phyloP scores from a whole-genome alignment of 2,888 invertebrate genomes.

The Acronicta aceris region DNA sequence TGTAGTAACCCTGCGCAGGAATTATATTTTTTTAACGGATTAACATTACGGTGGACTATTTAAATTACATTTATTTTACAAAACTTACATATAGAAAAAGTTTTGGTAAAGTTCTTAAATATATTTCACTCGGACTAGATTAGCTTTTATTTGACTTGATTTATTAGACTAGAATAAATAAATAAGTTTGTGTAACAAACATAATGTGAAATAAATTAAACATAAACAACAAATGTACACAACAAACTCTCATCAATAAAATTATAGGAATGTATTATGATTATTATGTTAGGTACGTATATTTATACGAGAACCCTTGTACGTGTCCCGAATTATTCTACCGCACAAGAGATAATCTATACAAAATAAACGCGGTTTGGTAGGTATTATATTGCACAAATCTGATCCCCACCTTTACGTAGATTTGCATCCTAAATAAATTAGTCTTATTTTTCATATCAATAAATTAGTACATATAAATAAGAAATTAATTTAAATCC shows the following conservation, averaged over 20 bases:
- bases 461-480: constrained; percentile 60
- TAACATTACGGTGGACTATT: constrained; percentile 65
- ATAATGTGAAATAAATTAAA: constrained; percentile 66
- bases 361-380: constrained; percentile 53
- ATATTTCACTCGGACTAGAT: constrained; percentile 66
- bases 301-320: constrained; percentile 32
- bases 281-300: constrained; percentile 51
- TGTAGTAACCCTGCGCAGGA: constrained; percentile 69
- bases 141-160: constrained; percentile 63
- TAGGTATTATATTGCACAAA: constrained; percentile 68
- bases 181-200: constrained; percentile 64
- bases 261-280: constrained; percentile 72
- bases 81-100: constrained; percentile 63
- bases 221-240: constrained; percentile 66
- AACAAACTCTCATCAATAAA: constrained; percentile 65
- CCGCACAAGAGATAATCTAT: constrained; percentile 37
- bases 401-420: constrained; percentile 52
- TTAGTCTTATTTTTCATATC: constrained; percentile 61
- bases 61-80: constrained; percentile 66
- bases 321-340: constrained; percentile 11
- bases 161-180: constrained; percentile 70
- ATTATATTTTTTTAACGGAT: constrained; percentile 62
- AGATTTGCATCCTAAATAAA: constrained; percentile 62
- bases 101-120: constrained; percentile 52
- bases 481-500: constrained; percentile 56